Evolutionary conservation across 2,888 invertebrate genomes (phyloP), one percentile per base, ranked within the genome.

Genomic region (Lampropteryx suffumata): DNA sequence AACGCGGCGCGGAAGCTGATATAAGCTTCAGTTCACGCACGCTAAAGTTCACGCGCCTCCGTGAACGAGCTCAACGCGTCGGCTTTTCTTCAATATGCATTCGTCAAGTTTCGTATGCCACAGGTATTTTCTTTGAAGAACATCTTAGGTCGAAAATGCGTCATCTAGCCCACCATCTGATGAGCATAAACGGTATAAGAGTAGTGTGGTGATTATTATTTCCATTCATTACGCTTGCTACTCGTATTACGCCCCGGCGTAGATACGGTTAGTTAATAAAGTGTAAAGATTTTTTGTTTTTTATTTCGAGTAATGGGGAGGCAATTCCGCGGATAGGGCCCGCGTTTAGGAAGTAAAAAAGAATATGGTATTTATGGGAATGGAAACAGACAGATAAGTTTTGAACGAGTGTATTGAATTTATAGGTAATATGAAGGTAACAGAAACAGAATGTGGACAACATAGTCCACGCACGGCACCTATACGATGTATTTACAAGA

Each of bases 241-340:
- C n/a, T n/a, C n/a, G n/a, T n/a, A n/a, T n/a, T n/a, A n/a, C n/a
- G n/a, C n/a, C 17, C 17, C 17, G 17, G 17, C 2, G 4, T 17
- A 17, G 17, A 17, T 17, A 4, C 17, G 17, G 17, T 17, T 17
- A 17, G 17, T 17, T 17, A n/a, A n/a, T n/a, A n/a, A 51, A 42
- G 46, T 14, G 3, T 42, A 14, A 11, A 24, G 13, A 40, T 30
- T 7, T 11, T 0, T 13, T 42, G 36, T 33, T 10, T 30, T 33
- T 46, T 11, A 33, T 11, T 29, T 27, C 43, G 53, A 53, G 53
- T 53, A 45, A 53, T 53, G 35, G 40, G 48, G 35, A 41, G 44
- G 53, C 53, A 53, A 53, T 53, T 48, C 30, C 53, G 44, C 48
- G 53, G 53, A 21, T 32, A 14, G 1, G n/a, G 35, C 7, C 53